Conservation (phyloP, 2,113 vertebrate species). For the Podilymbus podiceps region DNA sequence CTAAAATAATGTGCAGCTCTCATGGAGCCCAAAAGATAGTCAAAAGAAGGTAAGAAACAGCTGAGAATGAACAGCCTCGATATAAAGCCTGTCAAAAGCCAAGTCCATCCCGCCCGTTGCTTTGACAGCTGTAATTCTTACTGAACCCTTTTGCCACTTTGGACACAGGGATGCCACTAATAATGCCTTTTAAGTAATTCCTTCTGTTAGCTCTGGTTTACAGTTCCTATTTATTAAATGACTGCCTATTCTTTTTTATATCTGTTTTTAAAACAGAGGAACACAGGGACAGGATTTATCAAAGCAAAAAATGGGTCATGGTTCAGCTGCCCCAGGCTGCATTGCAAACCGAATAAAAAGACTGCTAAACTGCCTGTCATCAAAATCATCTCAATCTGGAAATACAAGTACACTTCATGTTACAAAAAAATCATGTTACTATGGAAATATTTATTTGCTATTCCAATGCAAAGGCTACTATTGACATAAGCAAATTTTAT, state of each 20-base stretch:
- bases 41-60: neutral
- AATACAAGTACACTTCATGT: neutral
- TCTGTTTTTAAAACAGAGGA: slow-evolving; percentile 11
- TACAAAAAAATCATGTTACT: neutral
- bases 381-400: neutral
- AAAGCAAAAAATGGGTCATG: neutral
- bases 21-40: neutral
- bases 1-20: neutral
- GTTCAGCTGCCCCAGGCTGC: neutral
- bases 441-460: neutral
- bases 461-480: neutral
- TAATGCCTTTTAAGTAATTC: neutral
- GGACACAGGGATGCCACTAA: neutral
- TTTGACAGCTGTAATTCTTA: neutral
- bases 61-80: neutral
- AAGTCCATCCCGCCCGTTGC: neutral
- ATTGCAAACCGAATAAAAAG: neutral
- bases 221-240: slow-evolving; percentile 22
- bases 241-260: neutral
- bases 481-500: neutral
- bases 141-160: neutral
- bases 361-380: neutral
- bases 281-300: neutral
- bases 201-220: neutral
- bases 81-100: neutral